Evolutionary conservation across 1,140 invertebrate species (phyloP).

Genomic region (Drosophila fuyamai): DNA sequence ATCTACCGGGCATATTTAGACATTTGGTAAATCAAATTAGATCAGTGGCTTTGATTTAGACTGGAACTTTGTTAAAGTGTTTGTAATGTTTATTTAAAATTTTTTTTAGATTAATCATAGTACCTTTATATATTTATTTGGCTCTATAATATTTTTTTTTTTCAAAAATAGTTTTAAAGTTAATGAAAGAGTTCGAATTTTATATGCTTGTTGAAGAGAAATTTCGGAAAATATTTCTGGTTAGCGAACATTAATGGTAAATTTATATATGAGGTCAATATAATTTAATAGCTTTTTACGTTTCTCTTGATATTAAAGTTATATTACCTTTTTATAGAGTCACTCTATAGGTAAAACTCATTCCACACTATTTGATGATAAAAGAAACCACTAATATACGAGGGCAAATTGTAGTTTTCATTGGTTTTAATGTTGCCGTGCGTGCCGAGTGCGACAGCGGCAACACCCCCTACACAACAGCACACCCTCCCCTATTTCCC

Average conservation of each 20-base stretch:
- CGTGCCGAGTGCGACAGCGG: constrained; percentile 73
- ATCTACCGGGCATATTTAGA: no score
- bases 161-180: no score
- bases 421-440: constrained; percentile 78
- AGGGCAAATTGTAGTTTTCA: constrained; percentile 80
- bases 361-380: constrained; percentile 58
- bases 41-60: no score
- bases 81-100: no score
- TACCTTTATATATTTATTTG: no score
- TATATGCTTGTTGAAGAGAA: no score
- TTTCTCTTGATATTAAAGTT: constrained; percentile 13
- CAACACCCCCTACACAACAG: constrained; percentile 38
- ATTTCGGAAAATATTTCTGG: no score
- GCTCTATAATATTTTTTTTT: no score
- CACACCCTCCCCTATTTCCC: constrained; percentile 10
- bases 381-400: constrained; percentile 70
- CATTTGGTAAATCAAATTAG: no score
- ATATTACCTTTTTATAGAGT: constrained; percentile 35
- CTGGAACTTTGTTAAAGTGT: no score
- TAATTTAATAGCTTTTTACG: constrained; percentile 1
- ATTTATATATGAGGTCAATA: not conserved
- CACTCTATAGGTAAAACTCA: constrained; percentile 9
- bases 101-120: no score
- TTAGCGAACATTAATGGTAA: not conserved
- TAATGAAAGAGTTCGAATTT: no score